Percentiles rank a stretch among this genome's conserved stretches.
phyloP scores from a whole-genome alignment of 2,797 vertebrate genomes.

The Heliangelus exortis region DNA sequence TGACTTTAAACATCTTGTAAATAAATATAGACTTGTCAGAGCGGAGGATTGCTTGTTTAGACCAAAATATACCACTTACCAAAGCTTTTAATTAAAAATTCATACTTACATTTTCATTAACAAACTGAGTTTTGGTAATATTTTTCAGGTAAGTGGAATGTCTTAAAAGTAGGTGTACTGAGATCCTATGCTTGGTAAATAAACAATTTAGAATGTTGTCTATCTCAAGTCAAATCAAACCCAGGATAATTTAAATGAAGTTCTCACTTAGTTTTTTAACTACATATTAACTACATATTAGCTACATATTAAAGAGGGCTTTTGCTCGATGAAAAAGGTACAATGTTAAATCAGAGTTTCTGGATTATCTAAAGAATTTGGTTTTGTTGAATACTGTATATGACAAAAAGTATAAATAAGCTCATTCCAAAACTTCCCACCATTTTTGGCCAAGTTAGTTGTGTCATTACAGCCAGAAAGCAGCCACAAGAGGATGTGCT shows the following conservation, averaged over 20 bases:
- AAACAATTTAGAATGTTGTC: not conserved
- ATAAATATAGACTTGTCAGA: not conserved
- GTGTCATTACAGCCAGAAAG: not conserved
- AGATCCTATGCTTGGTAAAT: not conserved
- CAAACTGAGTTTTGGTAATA: not conserved
- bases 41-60: not conserved
- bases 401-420: not conserved
- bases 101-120: not conserved
- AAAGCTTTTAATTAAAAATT: not conserved
- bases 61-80: not conserved
- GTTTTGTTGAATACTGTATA: not conserved
- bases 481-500: not conserved
- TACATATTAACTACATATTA: no score
- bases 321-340: not conserved
- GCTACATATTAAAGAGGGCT: not conserved
- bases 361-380: not conserved
- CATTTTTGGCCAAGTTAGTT: not conserved
- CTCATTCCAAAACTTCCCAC: not conserved
- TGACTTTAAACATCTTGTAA: not conserved
- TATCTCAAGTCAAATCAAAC: not conserved
- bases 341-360: not conserved
- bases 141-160: not conserved
- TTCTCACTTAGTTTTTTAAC: not conserved
- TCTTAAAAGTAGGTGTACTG: not conserved
- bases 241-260: not conserved